These are phyloP conservation scores for Intellagama lesueurii DNA, from an alignment of 2,797 vertebrate genomes.

Conservation along the genomic window DNA sequence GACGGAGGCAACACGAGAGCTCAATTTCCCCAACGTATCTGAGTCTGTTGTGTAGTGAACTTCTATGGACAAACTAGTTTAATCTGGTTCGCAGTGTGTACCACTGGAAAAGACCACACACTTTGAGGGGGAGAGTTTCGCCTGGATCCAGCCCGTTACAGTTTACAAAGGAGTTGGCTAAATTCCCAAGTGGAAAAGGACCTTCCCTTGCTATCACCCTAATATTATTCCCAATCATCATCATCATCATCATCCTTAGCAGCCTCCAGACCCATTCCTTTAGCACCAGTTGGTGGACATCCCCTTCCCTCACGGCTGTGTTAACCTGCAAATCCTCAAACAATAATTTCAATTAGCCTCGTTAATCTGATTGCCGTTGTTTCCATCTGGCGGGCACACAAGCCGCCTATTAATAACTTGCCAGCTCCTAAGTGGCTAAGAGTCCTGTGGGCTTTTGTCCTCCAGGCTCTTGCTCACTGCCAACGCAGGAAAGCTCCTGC, in stretches of 20 bases:
- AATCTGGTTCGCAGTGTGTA: background rate
- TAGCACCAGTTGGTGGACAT: background rate
- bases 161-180: background rate
- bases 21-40: background rate
- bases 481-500: background rate
- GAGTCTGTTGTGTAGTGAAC: background rate
- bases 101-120: background rate
- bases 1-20: background rate
- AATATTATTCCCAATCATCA: conserved; percentile 6
- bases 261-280: background rate
- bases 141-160: background rate
- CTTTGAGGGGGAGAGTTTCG: background rate
- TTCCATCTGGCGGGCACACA: conserved; percentile 61
- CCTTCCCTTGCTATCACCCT: background rate
- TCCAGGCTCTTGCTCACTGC: background rate
- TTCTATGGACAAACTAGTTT: background rate
- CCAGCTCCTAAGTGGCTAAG: conserved; percentile 62
- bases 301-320: background rate
- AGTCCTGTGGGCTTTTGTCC: background rate
- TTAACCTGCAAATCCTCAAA: conserved; percentile 59
- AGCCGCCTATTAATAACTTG: conserved; percentile 71
- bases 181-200: background rate
- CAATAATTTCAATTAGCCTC: conserved; percentile 67
- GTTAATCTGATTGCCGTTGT: conserved; percentile 71
- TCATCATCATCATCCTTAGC: background rate